phyloP scores from a whole-genome alignment of 2,797 vertebrate genomes.

The Coendou prehensilis region DNA sequence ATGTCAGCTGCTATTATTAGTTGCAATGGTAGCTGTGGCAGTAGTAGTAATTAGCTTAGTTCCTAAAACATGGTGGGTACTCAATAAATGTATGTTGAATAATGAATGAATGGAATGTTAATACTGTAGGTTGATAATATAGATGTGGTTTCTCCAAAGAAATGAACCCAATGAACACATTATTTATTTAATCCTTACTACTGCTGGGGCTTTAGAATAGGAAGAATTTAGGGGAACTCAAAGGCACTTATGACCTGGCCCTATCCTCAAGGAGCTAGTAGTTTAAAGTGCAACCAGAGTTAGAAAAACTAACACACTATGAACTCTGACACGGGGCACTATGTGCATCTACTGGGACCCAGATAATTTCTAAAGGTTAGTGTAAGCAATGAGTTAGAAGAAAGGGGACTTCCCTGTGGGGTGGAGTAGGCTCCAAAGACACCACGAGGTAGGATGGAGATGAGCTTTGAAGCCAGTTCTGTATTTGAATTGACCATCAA shows the following conservation, averaged over 20 bases:
- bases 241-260: not conserved
- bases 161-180: not conserved
- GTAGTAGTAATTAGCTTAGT: not conserved
- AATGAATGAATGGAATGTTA: constrained; percentile 19
- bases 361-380: not conserved
- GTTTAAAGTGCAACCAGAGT: not conserved
- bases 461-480: not conserved
- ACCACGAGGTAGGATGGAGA: not conserved
- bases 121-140: not conserved
- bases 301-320: not conserved
- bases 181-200: constrained; percentile 12
- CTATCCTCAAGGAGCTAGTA: not conserved
- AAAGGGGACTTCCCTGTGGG: not conserved
- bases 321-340: not conserved
- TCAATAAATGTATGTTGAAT: constrained; percentile 17
- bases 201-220: not conserved
- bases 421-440: not conserved
- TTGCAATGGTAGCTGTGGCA: not conserved
- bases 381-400: not conserved
- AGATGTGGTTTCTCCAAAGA: constrained; percentile 16
- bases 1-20: constrained; percentile 11
- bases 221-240: not conserved
- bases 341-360: not conserved
- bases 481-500: not conserved
- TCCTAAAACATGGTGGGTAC: not conserved